Percentiles rank a stretch among this genome's conserved stretches.
Conservation (phyloP, 2,797 vertebrate genomes). For the Cossypha caffra region DNA sequence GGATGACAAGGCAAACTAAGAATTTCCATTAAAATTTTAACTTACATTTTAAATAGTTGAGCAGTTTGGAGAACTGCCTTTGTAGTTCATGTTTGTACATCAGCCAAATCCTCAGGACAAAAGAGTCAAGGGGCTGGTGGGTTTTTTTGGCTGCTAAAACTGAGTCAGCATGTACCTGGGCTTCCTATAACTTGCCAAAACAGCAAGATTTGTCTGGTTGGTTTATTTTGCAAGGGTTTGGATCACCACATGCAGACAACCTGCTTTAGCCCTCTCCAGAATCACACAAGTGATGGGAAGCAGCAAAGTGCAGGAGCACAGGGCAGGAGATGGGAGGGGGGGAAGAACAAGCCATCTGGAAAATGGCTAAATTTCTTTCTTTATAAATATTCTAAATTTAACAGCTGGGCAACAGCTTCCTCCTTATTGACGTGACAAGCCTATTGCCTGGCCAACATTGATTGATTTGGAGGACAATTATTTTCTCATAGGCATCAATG, state of each 20-base stretch:
- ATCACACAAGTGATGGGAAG: not conserved
- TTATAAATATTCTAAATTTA: not conserved
- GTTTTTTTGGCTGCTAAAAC: not conserved
- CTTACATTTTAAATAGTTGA: not conserved
- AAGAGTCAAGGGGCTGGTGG: not conserved
- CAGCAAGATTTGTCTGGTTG: not conserved
- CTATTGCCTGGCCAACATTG: not conserved
- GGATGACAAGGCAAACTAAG: not conserved
- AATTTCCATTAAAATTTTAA: not conserved
- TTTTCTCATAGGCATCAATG: not conserved
- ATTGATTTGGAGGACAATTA: not conserved
- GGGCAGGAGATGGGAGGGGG: not conserved
- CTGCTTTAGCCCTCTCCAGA: not conserved
- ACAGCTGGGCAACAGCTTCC: not conserved
- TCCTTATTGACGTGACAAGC: not conserved
- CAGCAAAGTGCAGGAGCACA: not conserved
- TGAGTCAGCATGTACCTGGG: fast-evolving
- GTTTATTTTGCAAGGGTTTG: not conserved
- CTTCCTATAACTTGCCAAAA: not conserved
- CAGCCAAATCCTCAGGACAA: not conserved
- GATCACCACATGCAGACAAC: not conserved
- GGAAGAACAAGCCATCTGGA: not conserved
- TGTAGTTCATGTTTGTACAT: not conserved
- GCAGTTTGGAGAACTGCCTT: not conserved
- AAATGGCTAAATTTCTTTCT: not conserved